Conservation (phyloP, 1,140 invertebrate genomes). For the Ceratitis capitata region DNA sequence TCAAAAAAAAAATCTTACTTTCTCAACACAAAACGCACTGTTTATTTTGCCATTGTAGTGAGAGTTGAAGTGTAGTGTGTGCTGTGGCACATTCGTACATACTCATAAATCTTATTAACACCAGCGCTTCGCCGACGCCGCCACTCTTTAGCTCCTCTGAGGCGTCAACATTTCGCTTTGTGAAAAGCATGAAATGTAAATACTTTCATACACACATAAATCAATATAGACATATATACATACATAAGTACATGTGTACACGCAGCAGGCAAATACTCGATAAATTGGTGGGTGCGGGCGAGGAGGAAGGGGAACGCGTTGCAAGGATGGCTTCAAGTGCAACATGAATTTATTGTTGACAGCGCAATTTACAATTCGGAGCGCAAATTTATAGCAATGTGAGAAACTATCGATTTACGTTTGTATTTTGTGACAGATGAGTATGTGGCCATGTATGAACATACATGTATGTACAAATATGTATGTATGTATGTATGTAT, state of each 20-base stretch:
- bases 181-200: neutral
- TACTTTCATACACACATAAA: neutral
- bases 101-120: neutral
- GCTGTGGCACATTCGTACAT: neutral
- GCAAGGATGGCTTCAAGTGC: neutral
- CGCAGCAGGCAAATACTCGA: neutral
- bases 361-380: neutral
- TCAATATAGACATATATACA: neutral
- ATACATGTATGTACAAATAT: neutral
- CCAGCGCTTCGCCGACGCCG: no score
- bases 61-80: neutral
- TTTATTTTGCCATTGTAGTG: neutral
- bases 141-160: neutral
- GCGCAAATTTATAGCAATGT: neutral
- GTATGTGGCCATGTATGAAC: neutral
- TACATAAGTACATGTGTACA: neutral
- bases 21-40: no score
- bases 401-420: constrained; percentile 8
- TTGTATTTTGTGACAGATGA: no score
- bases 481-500: neutral
- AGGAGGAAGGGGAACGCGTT: neutral
- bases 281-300: neutral
- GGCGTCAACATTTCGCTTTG: neutral
- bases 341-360: constrained; percentile 29
- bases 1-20: no score